phyloP scores from a whole-genome alignment of 2,113 vertebrate genomes.

The Marmota flaviventris region DNA sequence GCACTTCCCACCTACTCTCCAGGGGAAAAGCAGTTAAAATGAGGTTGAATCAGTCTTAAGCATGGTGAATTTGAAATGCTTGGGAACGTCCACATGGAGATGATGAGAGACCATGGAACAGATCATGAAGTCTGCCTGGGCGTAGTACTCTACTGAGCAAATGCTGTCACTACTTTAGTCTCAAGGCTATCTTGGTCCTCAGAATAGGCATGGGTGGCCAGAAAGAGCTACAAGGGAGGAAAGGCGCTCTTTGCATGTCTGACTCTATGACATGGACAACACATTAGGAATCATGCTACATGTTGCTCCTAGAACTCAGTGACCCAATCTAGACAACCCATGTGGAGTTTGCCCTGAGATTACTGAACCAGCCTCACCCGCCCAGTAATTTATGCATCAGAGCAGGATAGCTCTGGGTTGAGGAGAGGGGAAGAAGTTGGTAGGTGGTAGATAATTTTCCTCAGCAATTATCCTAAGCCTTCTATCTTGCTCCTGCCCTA shows the following conservation, averaged over 20 bases:
- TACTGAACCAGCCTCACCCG: neutral
- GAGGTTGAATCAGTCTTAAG: neutral
- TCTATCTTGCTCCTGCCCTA: neutral
- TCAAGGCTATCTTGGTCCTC: neutral
- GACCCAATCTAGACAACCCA: neutral
- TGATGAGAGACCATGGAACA: neutral
- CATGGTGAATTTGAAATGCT: neutral
- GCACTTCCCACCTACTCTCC: neutral
- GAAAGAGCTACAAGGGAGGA: neutral
- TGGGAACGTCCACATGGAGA: neutral
- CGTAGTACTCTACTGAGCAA: neutral
- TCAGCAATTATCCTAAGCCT: neutral
- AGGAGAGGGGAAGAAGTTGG: no score
- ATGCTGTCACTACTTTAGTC: neutral
- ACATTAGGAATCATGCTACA: neutral
- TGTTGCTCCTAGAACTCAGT: neutral
- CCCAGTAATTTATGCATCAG: neutral
- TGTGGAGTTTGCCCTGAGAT: neutral
- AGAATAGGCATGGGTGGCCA: neutral
- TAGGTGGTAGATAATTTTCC: no score
- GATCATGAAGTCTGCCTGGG: neutral
- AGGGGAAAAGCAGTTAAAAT: neutral
- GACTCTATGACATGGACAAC: neutral
- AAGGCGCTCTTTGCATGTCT: neutral
- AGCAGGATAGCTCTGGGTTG: neutral